Evolutionary conservation across 2,797 vertebrate species (phyloP), one percentile per base, ranked within the genome.

Genomic region (Oreortyx pictus): DNA sequence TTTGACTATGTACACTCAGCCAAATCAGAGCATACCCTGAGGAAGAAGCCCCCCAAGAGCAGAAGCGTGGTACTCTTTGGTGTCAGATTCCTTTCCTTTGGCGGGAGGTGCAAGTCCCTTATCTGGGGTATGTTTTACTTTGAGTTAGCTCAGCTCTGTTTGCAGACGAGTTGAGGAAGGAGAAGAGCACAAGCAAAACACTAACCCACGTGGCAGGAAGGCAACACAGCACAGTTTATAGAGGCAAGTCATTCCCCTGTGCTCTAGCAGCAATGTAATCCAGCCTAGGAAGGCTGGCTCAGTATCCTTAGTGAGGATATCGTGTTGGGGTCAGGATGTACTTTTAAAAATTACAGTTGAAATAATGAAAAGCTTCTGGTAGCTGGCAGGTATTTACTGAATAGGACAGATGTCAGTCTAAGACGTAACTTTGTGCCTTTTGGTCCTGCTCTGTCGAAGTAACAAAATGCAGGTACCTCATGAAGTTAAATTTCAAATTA

Each of bases 81-180:
- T 39, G 33, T 20, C 43, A 0, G 0, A 1, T 50, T 77, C 59
- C 20, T 24, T 14, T n/a, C 41, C 23, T 60, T 23, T 2, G 1
- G 14, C 2, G 44, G 52, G 52, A 67, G 44, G 44, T 59, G 81
- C 39, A 47, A 72, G 19, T 35, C 8, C 27, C 56, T 90, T 64
- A 14, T 44, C 54, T 67, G 86, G 54, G 20, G 2, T 43, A 0
- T 10, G 29, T 33, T 89, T 76, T 46, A 14, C 56, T 86, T 76
- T 4, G 0, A 44, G 37, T 73, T 52, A 47, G 68, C 68, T 91
- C 37, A 54, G 88, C 68, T 82, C 78, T 82, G 72, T 80, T 82
- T 94, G 82, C 64, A 68, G 74, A 25, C 15, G 27, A 14, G 44
- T 22, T 80, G 67, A 57, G 74, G 47, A 90, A 60, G 61, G 52